These are phyloP conservation scores for Halictus ligatus DNA, from an alignment of 2,888 invertebrate genomes.

Conservation along the genomic window DNA sequence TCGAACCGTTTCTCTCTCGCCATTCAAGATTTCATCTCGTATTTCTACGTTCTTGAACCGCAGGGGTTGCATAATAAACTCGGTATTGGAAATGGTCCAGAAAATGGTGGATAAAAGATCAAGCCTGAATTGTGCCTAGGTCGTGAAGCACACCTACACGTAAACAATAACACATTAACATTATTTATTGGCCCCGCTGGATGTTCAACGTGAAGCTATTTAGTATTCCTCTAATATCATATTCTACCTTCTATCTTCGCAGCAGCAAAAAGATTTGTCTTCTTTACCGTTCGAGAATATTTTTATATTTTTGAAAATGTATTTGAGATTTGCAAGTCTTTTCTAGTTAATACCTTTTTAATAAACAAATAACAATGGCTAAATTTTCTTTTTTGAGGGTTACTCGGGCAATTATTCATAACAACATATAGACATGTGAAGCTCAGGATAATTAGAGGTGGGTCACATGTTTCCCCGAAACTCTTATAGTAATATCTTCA, in stretches of 20 bases:
- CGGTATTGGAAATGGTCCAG: constrained; percentile 60
- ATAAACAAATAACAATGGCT: no score
- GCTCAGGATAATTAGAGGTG: no score
- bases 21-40: constrained; percentile 21
- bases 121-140: constrained; percentile 42
- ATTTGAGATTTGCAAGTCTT: neutral
- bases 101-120: constrained; percentile 50
- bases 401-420: no score
- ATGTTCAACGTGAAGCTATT: constrained; percentile 34
- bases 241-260: neutral
- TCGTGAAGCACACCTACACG: constrained; percentile 49
- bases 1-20: neutral
- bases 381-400: no score
- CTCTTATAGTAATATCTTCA: no score
- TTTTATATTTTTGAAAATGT: neutral
- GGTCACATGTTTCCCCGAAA: no score
- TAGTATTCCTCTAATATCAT: neutral
- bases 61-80: constrained; percentile 36
- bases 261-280: neutral
- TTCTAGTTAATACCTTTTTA: no score
- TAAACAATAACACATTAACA: constrained; percentile 49
- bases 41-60: constrained; percentile 31
- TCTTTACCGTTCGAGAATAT: neutral
- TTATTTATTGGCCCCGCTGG: constrained; percentile 57
- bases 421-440: no score